Evolutionary conservation across 2,113 vertebrate genomes (phyloP), one percentile per base, ranked within the genome.

Genomic region (Rhynchopsitta pachyrhyncha): DNA sequence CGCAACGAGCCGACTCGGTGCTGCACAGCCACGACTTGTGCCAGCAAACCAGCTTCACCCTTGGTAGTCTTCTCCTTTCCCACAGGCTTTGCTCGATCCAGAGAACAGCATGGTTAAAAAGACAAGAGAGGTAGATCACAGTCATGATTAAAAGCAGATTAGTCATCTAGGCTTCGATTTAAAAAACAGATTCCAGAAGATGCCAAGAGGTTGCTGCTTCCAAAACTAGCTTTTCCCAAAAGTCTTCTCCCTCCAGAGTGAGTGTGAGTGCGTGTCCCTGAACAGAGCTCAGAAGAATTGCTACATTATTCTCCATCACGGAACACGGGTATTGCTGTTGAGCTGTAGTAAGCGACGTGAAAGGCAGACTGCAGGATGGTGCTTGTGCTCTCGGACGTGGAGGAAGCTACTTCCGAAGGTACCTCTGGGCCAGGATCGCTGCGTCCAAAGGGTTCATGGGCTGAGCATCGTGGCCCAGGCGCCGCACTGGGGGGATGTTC

Each of bases 91-190:
- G 82, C 92, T 98, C 85, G 95, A 98, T 98, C 98, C 98, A 98
- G 97, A 98, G 98, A 97, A 98, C 97, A 98, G 98, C 97, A 92
- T 84, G 97, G 97, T 98, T 97, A 98, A 97, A 97, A 97, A 98
- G 98, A 98, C 98, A 98, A 97, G 97, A 97, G 99, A 99, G 99
- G 99, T 99, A 99, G 99, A 99, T 99, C 98, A 98, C 98, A 97
- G 98, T 99, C 98, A 97, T 97, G 98, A 98, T 98, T 97, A 98
- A 97, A 98, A 98, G 98, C 97, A 97, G 97, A 98, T 97, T 97
- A 98, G 97, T 97, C 96, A 96, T 97, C 98, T 95, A 97, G 90
- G 97, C 95, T 96, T 98, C 82, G 86, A 97, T 98, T 97, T 84
- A 94, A 97, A 97, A 96, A 92, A 92, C 91, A 97, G 96, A 97